These are phyloP conservation scores for Mythimna loreyi DNA, from an alignment of 2,888 invertebrate genomes.

Conservation along the genomic window DNA sequence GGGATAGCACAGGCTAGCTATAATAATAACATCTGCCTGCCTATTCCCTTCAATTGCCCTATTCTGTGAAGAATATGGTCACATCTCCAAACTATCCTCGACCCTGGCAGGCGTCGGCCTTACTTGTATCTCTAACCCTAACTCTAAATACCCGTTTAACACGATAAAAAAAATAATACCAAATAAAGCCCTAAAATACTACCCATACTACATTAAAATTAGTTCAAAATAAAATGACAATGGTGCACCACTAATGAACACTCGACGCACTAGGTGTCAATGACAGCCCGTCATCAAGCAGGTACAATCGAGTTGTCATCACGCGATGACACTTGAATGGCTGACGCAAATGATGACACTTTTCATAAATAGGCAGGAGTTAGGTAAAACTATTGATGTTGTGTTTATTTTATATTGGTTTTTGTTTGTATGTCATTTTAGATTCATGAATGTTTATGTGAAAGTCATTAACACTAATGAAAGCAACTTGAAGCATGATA, in stretches of 20 bases:
- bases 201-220: slow-evolving; percentile 23
- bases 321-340: slow-evolving; percentile 53
- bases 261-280: slow-evolving; percentile 57
- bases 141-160: too few species aligned
- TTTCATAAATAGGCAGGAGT: slow-evolving; percentile 38
- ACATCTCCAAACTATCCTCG: too few species aligned
- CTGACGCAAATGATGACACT: slow-evolving; percentile 56
- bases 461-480: not conserved
- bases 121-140: too few species aligned
- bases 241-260: slow-evolving; percentile 42
- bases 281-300: slow-evolving; percentile 56
- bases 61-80: too few species aligned
- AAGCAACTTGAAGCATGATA: not conserved
- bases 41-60: too few species aligned
- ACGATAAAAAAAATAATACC: not conserved
- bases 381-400: slow-evolving; percentile 46
- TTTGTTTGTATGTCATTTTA: not conserved
- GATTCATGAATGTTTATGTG: slow-evolving; percentile 3
- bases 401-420: slow-evolving; percentile 26
- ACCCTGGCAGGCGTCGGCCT: too few species aligned
- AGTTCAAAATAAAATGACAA: slow-evolving; percentile 47
- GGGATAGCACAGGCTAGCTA: too few species aligned
- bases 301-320: slow-evolving; percentile 49
- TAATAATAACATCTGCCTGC: too few species aligned
- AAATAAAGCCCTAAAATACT: not conserved